Base-by-base conservation (phyloP, 2,113 vertebrate species). In the Mustelus asterias region DNA sequence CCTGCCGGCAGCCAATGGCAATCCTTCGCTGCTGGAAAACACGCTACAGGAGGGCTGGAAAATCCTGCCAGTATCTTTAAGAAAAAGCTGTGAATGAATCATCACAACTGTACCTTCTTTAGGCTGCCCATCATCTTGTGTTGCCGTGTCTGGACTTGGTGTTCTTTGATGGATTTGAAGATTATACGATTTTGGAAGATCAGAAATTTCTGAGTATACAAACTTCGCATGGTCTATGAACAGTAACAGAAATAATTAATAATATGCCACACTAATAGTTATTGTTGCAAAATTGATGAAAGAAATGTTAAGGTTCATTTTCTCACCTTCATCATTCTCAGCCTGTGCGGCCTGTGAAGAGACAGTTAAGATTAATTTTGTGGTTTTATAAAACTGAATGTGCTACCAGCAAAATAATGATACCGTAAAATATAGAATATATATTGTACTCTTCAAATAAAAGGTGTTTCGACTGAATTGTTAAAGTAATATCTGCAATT, bases 291-390 rank as follows among this genome's bases (percentile, higher is more conserved):
- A 89, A 29, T 67, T 26, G 3, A 96, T 41, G 41, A 95, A 72
- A 22, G 33, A 72, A 95, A 72, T 54, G 44, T 76, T 54, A 7
- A 95, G 0, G 26, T 70, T 48, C 37, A 92, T 44, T 54, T 95
- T 97, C 97, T 16, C 98, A 99, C 99, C 99, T 99, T 97, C 94
- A 96, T 96, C 96, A 96, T 96, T 96, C 96, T 98, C 97, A 96
- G 98, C 97, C 69, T 98, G 98, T 97, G 98, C 97, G 96, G 98
- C 98, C 99, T 99, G 97, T 96, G 96, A 97, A 97, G 97, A 97
- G 97, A 97, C 97, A 97, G 94, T 97, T 96, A 85, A 96, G 96
- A 96, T 97, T 63, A 96, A 70, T 96, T 89, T 37, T 5, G 69
- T 95, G 41, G 96, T 96, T 96, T 96, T 95, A 96, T 83, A 96